Percentiles rank a stretch among this genome's conserved stretches.
Conservation (phyloP, 2,113 vertebrate genomes). For the Dipodomys ordii region DNA sequence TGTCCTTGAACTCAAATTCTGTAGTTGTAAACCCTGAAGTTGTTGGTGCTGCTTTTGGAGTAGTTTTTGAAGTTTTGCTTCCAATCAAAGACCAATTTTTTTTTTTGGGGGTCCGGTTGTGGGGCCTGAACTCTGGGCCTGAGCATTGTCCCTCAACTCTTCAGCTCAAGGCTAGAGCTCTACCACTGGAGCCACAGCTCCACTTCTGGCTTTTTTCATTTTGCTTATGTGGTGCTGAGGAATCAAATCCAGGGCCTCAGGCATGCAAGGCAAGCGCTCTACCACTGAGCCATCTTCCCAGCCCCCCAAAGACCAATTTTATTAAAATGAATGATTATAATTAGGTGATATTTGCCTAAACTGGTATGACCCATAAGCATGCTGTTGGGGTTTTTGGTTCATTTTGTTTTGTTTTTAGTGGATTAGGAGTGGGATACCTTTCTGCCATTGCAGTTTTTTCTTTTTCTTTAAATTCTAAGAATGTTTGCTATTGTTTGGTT, state of each 20-base stretch:
- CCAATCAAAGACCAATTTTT: too few relatives aligned
- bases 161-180: too few relatives aligned
- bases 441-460: neutral
- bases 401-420: neutral
- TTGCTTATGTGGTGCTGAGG: too few relatives aligned
- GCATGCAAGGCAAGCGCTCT: too few relatives aligned
- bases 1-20: neutral
- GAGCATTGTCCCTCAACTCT: too few relatives aligned
- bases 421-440: neutral
- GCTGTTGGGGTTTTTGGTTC: neutral
- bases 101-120: too few relatives aligned
- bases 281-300: too few relatives aligned
- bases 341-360: neutral
- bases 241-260: too few relatives aligned
- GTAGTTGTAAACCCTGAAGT: neutral
- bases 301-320: constrained; percentile 9
- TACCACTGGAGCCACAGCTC: too few relatives aligned
- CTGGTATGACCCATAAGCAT: neutral
- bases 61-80: constrained; percentile 15
- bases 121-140: neutral
- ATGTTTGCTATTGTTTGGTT: constrained; percentile 37
- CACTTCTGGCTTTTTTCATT: too few relatives aligned
- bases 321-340: constrained; percentile 13
- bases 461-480: neutral
- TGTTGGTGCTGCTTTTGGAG: constrained; percentile 43